Base-by-base conservation (phyloP, 1,140 invertebrate species). In the Diabrotica undecimpunctata region DNA sequence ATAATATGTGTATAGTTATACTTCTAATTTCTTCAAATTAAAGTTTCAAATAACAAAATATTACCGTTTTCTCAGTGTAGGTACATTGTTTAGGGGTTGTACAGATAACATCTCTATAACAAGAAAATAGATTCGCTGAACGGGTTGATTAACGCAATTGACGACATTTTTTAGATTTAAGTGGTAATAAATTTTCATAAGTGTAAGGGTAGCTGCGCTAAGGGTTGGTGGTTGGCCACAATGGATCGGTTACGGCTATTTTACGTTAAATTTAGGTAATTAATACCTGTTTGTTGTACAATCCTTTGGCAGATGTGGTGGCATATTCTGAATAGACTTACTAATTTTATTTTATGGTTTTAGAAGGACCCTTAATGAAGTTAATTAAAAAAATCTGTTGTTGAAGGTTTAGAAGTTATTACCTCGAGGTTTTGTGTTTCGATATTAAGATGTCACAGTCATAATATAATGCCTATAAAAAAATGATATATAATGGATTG, bases 101-200 rank as follows among this genome's bases (percentile, higher is more conserved):
- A 69, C 13, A 69, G 68, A 69, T 69, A 69, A 69, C 68, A 69
- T 69, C 68, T 69, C 61, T 64, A 69, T 69, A 66, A 61, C 65
- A 62, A 66, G 64, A 38, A 64, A 66, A 69, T 69, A 58, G 62
- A 64, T 64, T 64, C 56, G 37, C 25, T 69, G 46, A 66, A 66
- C 68, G 68, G 68, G 65, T 69, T 66, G 65, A 69, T 69, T 66
- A 69, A 66, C 57, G 58, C 65, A 66, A 66, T 64, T 64, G 62
- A 64, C 58, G 62, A 58, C 55, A 52, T 64, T 64, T 64, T 64
- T 64, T 57, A 35, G 62, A 36, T 14, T 64, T 58, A 64, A 64
- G 61, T 62, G 61, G 14, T 54, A 54, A 62, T 62, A 62, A 62
- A 62, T 62, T 62, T 62, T 39, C 46, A 12, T 12, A 8, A 54